phyloP scores from a whole-genome alignment of 2,113 vertebrate genomes.

The Larimichthys crocea region DNA sequence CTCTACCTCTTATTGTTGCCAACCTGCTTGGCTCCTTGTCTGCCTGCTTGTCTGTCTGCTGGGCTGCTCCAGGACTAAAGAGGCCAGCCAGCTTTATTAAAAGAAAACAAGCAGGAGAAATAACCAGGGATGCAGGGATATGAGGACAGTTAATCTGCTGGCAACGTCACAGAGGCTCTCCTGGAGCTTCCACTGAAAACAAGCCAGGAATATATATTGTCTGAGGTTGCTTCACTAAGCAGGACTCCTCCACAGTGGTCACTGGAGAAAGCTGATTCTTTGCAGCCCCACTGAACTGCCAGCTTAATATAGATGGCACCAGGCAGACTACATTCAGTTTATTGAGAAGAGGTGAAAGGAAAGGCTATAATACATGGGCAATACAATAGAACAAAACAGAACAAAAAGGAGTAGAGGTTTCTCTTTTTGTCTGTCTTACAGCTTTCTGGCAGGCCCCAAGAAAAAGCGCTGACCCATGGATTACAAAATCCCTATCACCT shows the following conservation, averaged over 20 bases:
- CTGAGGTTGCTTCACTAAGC: constrained; percentile 10
- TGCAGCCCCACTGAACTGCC: neutral
- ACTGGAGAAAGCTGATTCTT: neutral
- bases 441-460: constrained; percentile 43
- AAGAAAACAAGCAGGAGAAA: constrained; percentile 80
- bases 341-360: constrained; percentile 20
- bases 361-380: neutral
- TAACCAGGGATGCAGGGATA: constrained; percentile 56
- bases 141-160: constrained; percentile 76
- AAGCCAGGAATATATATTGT: constrained; percentile 30
- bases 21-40: constrained; percentile 42
- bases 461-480: constrained; percentile 69
- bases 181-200: constrained; percentile 56
- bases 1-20: constrained; percentile 36
- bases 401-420: neutral
- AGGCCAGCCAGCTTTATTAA: constrained; percentile 78
- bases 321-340: constrained; percentile 7
- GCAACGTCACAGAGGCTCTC: constrained; percentile 47
- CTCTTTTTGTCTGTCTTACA: constrained; percentile 17
- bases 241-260: neutral
- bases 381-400: neutral
- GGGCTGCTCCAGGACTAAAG: constrained; percentile 44
- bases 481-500: constrained; percentile 79
- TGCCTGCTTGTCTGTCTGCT: constrained; percentile 41
- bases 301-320: constrained; percentile 11